phyloP scores from a whole-genome alignment of 92 coral and sea anemone species.

The Actinostola sp. region DNA sequence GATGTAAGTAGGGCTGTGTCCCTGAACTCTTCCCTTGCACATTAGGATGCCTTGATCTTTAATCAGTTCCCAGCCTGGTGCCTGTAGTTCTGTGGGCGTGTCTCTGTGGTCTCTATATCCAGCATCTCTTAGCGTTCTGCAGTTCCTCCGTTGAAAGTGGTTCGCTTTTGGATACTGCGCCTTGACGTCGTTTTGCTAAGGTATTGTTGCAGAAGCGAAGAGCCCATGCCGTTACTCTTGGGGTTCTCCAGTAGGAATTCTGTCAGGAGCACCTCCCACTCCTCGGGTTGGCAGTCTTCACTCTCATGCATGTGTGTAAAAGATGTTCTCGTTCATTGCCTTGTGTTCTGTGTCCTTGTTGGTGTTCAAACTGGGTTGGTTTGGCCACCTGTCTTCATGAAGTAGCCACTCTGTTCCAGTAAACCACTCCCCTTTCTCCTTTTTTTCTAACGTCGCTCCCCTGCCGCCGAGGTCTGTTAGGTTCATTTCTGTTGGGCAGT shows the following conservation, averaged over 20 bases:
- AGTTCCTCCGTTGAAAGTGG: too few species aligned
- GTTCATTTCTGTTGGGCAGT: conserved; percentile 68
- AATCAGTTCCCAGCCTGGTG: too few species aligned
- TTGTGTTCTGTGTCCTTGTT: conserved; percentile 12
- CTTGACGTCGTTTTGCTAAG: conserved; percentile 14
- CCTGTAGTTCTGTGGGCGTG: too few species aligned
- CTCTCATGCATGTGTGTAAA: too few species aligned
- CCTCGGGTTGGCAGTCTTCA: conserved; percentile 24
- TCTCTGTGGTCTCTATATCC: too few species aligned
- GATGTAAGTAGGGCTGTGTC: too few species aligned
- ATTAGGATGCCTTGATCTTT: too few species aligned
- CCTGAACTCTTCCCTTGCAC: too few species aligned
- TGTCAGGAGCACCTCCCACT: conserved; percentile 40
- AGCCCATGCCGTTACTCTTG: conserved; percentile 55
- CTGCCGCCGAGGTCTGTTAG: conserved; percentile 69
- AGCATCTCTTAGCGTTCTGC: too few species aligned
- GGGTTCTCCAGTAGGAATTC: conserved; percentile 26
- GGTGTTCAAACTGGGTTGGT: conserved; percentile 56
- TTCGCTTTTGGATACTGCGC: too few species aligned
- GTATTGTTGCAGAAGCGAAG: conserved; percentile 47
- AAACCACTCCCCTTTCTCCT: conserved; percentile 61
- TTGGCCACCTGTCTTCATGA: conserved; percentile 55
- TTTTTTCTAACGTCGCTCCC: conserved; percentile 56
- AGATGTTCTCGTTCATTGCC: neutral
- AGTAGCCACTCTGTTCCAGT: conserved; percentile 65